Base-by-base conservation (phyloP, 2,888 invertebrate species). In the Pardosa pseudoannulata region DNA sequence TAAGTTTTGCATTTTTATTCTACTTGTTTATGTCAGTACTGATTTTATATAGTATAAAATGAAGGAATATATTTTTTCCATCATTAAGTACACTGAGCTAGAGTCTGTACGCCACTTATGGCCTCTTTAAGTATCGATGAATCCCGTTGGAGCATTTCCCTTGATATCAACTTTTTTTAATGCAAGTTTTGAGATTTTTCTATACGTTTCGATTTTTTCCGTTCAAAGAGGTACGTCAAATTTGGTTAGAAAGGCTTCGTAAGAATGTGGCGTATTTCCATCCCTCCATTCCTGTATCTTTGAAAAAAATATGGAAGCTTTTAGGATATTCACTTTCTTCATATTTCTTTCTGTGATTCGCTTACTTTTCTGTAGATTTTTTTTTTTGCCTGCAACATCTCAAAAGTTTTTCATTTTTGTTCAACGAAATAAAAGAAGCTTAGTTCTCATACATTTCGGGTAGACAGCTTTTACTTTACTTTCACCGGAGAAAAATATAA, bases 311-410 rank as follows among this genome's bases (percentile, higher is more conserved):
- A 56, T 23, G 56, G 56, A 56, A 56, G 19, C 23, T 56, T 56
- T 19, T 19, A 23, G 56, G 56, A 56, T 56, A 56, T 56, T 56
- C 56, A 56, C 56, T 56, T 56, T 23, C 23, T 56, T 56, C 23
- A 23, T 23, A 23, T 56, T 56, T 56, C 23, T 36, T 56, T 3
- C 56, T 6, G 5, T 56, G 56, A 56, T 56, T 56, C 56, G 56
- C 23, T 56, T 56, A 56, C 56, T 56, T 56, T 56, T 56, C 56
- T 56, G 56, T 23, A 3, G 23, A 56, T 19, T 56, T 56, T 23
- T 56, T 56, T 46, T 46, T 46, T 16, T 16, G 13, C 23, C 56
- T 46, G 41, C 41, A 46, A 46, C 2, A 46, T 46, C 41, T 46
- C 41, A 46, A 46, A 56, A 56, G 23, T 56, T 23, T 23, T 56